Conservation (phyloP, 2,797 vertebrate genomes). For the Aeoliscus strigatus region DNA sequence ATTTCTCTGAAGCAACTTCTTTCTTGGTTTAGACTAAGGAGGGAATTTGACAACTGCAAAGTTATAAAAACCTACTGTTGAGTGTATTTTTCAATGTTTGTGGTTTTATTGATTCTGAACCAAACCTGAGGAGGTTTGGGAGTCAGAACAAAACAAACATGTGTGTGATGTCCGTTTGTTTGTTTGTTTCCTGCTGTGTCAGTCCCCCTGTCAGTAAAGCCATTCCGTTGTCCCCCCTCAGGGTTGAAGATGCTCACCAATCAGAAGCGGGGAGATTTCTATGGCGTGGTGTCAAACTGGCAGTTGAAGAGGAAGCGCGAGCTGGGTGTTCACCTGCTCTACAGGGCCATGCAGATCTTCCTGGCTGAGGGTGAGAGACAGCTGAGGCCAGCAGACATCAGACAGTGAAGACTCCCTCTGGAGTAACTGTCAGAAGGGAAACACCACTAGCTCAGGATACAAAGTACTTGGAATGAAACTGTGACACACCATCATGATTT, state of each 20-base stretch:
- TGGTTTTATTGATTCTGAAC: too few species aligned
- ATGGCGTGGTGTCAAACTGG: slow-evolving; percentile 80
- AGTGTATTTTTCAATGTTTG: too few species aligned
- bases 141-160: too few species aligned
- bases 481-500: neutral
- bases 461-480: too few species aligned
- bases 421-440: neutral
- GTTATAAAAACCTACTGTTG: too few species aligned
- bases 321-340: slow-evolving; percentile 81
- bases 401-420: slow-evolving; percentile 41
- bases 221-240: slow-evolving; percentile 31
- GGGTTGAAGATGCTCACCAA: slow-evolving; percentile 88
- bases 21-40: too few species aligned
- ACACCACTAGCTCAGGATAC: slow-evolving; percentile 16
- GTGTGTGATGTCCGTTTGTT: too few species aligned
- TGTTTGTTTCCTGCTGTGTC: too few species aligned
- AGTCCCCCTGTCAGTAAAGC: neutral
- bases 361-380: slow-evolving; percentile 88
- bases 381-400: slow-evolving; percentile 81
- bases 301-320: slow-evolving; percentile 61
- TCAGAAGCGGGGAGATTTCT: slow-evolving; percentile 84
- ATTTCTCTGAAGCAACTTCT: too few species aligned
- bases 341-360: slow-evolving; percentile 85
- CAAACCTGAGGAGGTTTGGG: too few species aligned
- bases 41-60: too few species aligned